These are phyloP conservation scores for Cataglyphis hispanica DNA, from an alignment of 1,140 invertebrate species.

Conservation along the genomic window DNA sequence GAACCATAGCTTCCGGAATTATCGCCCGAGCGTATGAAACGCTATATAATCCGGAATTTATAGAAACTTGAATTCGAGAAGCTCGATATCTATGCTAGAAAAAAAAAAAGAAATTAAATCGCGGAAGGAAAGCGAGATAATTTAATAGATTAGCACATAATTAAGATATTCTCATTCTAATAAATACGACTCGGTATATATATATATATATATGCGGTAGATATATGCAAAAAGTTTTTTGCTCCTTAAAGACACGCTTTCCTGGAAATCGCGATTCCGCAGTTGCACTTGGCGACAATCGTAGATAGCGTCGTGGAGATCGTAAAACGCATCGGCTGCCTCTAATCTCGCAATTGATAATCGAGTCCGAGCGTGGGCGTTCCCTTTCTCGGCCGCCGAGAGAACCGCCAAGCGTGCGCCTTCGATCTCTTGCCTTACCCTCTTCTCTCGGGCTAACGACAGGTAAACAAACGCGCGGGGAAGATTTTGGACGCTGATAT, in stretches of 20 bases:
- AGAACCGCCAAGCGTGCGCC: conserved; percentile 56
- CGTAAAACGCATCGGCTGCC: conserved; percentile 30
- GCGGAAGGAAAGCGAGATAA: not conserved
- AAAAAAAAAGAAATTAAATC: not conserved
- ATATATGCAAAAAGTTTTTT: not conserved
- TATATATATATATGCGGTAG: not conserved
- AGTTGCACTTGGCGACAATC: conserved; percentile 44
- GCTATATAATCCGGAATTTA: conserved; percentile 14
- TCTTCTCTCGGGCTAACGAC: conserved; percentile 31
- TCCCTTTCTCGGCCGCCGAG: not conserved
- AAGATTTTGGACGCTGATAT: conserved; percentile 67
- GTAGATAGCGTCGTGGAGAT: conserved; percentile 27
- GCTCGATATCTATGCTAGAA: not conserved
- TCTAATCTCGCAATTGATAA: conserved; percentile 59
- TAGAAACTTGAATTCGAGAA: not conserved
- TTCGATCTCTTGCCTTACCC: conserved; percentile 53
- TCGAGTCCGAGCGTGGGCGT: conserved; percentile 45
- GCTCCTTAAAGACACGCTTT: conserved; percentile 1
- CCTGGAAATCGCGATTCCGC: conserved; percentile 18
- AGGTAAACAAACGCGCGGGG: conserved; percentile 53
- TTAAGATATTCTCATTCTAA: not conserved
- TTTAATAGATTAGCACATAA: not conserved
- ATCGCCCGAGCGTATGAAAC: too few species aligned
- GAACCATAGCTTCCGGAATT: not conserved
- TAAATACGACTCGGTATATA: conserved; percentile 5